Evolutionary conservation across 2,888 invertebrate genomes (phyloP).

Genomic region (Coleophora deauratella): DNA sequence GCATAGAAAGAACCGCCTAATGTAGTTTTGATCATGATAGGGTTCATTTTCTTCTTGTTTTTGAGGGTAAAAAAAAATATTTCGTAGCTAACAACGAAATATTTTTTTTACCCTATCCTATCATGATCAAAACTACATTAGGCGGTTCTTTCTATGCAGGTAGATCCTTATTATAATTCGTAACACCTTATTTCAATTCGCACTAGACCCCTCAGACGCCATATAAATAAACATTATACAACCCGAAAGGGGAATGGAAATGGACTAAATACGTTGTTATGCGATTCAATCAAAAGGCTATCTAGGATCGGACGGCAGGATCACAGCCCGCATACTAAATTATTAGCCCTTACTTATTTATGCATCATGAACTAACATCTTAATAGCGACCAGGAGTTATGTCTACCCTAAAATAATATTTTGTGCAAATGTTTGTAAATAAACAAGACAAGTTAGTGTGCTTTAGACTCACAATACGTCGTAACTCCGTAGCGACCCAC

Average conservation of each 20-base stretch:
- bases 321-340: slow-evolving; percentile 68
- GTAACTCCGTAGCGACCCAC: slow-evolving; percentile 41
- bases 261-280: slow-evolving; percentile 49
- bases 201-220: too few relatives aligned
- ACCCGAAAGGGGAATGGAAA: slow-evolving; percentile 31
- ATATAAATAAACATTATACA: too few relatives aligned
- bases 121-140: too few relatives aligned
- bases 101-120: too few relatives aligned
- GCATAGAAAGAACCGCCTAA: too few relatives aligned
- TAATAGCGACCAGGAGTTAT: slow-evolving; percentile 63
- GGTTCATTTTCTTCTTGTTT: too few relatives aligned
- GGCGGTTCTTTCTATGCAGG: too few relatives aligned
- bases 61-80: too few relatives aligned
- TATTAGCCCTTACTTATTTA: slow-evolving; percentile 68
- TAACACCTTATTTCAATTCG: too few relatives aligned
- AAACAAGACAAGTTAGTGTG: slow-evolving; percentile 51
- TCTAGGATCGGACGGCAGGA: slow-evolving; percentile 48
- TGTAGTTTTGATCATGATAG: too few relatives aligned
- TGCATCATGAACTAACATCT: slow-evolving; percentile 69
- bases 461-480: slow-evolving; percentile 49
- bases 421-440: slow-evolving; percentile 69
- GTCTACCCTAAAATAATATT: slow-evolving; percentile 72
- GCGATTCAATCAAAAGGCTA: slow-evolving; percentile 58
- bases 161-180: slow-evolving; percentile 5
- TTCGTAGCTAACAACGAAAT: too few relatives aligned